A percentile compares a stretch with the other conserved stretches of the same genome.
Conservation (phyloP, 2,797 vertebrate species). For the Chelon labrosus region DNA sequence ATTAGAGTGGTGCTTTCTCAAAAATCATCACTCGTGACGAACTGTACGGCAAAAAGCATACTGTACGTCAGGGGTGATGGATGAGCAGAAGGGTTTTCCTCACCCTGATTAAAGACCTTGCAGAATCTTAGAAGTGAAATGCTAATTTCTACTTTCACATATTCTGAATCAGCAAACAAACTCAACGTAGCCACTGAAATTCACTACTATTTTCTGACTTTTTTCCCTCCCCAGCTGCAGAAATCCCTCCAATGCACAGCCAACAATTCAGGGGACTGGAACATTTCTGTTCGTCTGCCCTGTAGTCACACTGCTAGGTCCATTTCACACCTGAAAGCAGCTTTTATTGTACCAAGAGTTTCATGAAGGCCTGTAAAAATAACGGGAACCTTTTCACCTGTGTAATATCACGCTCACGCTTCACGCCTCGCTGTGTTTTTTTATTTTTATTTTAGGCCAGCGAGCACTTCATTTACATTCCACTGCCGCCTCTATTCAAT, state of each 20-base stretch:
- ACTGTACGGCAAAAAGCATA: background rate
- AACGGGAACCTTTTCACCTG: background rate
- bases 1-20: background rate
- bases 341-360: slow-evolving; percentile 9
- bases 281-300: background rate
- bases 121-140: background rate
- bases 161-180: background rate
- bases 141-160: background rate
- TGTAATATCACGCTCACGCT: slow-evolving; percentile 3
- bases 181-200: no score
- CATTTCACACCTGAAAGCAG: background rate
- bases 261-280: background rate
- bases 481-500: slow-evolving; percentile 31
- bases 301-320: background rate
- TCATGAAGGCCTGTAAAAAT: background rate
- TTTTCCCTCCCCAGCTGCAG: background rate
- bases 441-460: slow-evolving; percentile 4
- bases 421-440: background rate
- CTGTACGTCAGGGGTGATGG: no score
- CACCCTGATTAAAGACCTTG: background rate
- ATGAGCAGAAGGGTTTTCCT: background rate
- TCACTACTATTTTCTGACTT: background rate
- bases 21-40: no score
- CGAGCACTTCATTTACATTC: slow-evolving; percentile 29
- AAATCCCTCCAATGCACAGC: no score